Percentiles rank a stretch among this genome's conserved stretches.
Conservation (phyloP, 35 echinoderm and acorn worm genomes). For the Strongylocentrotus purpuratus region DNA sequence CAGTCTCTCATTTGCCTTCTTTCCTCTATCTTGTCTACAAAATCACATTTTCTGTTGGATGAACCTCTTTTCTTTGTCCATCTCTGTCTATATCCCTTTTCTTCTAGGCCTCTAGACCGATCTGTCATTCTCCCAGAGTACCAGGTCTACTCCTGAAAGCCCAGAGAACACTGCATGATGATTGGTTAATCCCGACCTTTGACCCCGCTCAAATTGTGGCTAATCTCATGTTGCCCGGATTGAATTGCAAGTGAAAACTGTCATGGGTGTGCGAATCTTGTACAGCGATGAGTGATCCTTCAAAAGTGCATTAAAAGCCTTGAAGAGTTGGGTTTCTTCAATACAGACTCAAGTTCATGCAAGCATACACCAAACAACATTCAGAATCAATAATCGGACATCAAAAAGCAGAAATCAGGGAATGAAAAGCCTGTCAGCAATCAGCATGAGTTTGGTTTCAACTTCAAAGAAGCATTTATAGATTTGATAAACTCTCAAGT, state of each 20-base stretch:
- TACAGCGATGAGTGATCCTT: background rate
- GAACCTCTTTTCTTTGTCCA: background rate
- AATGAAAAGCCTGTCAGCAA: background rate
- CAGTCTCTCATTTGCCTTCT: too few relatives aligned
- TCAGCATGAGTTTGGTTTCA: too few relatives aligned
- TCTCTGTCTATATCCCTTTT: background rate
- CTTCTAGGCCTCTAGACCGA: background rate
- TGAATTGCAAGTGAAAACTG: constrained; percentile 23
- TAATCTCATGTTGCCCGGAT: constrained; percentile 38
- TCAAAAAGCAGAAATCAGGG: too few relatives aligned
- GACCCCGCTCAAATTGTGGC: constrained; percentile 32
- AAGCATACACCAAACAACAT: background rate
- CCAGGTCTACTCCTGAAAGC: background rate
- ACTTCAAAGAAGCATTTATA: too few relatives aligned
- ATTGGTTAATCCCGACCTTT: constrained; percentile 41
- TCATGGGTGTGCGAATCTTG: constrained; percentile 5
- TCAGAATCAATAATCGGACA: background rate
- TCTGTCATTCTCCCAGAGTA: constrained; percentile 18
- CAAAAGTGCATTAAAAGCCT: background rate
- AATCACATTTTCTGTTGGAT: too few relatives aligned
- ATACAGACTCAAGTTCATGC: background rate
- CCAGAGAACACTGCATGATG: constrained; percentile 28
- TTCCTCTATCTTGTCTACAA: too few relatives aligned
- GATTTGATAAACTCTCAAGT: too few relatives aligned
- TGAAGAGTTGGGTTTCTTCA: background rate